Evolutionary conservation across 2,888 invertebrate genomes (phyloP).

Genomic region (Papilio demoleus): DNA sequence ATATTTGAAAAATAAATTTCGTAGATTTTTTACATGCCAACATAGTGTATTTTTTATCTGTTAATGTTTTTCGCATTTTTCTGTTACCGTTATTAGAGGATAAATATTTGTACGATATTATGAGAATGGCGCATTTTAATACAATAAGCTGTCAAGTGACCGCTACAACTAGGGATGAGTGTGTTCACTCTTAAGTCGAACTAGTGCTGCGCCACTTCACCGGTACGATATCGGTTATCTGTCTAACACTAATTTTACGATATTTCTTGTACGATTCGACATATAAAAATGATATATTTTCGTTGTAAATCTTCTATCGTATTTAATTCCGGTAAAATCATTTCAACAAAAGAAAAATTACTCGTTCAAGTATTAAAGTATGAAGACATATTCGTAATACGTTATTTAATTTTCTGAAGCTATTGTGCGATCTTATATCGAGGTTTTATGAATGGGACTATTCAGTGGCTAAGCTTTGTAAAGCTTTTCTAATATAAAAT

Average conservation of each 20-base stretch:
- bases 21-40: not conserved
- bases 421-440: not conserved
- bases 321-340: not conserved
- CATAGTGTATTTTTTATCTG: not conserved
- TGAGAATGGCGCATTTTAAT: too few relatives aligned
- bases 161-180: too few relatives aligned
- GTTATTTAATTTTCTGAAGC: not conserved
- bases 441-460: not conserved
- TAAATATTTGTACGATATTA: too few relatives aligned
- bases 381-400: not conserved
- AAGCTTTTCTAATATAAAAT: not conserved
- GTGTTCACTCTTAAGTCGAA: too few relatives aligned
- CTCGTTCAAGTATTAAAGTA: not conserved
- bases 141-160: too few relatives aligned
- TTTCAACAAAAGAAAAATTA: conserved; percentile 2
- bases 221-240: too few relatives aligned
- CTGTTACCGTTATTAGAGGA: too few relatives aligned
- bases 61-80: not conserved
- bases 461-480: not conserved
- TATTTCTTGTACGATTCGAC: too few relatives aligned
- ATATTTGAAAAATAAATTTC: not conserved
- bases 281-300: too few relatives aligned
- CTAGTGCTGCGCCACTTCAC: too few relatives aligned
- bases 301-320: not conserved
- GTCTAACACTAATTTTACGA: too few relatives aligned